Evolutionary conservation across 2,113 vertebrate species (phyloP), one percentile per base, ranked within the genome.

Genomic region (Tragelaphus strepsiceros): DNA sequence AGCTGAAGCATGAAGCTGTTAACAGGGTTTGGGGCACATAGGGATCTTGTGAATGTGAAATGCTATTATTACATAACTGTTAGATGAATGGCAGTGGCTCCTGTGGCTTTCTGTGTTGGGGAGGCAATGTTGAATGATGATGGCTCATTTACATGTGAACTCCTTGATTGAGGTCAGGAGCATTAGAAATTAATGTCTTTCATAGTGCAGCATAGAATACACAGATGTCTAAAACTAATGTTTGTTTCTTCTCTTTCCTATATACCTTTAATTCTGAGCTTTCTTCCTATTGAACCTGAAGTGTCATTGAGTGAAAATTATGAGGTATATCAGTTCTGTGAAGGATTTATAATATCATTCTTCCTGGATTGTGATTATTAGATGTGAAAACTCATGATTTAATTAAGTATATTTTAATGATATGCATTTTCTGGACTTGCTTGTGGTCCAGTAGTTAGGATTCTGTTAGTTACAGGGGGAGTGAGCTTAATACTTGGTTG

Each of bases 311-410:
- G 16, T 86, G 61, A 93, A 96, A 87, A 83, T 62, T 67, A 84
- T 32, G 56, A 51, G 17, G 1, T 51, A 32, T 1, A 58, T 21
- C 9, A 86, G 4, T 86, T 94, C 49, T 53, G 9, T 83, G 53
- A 92, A n/a, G 32, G 3, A 84, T 61, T 89, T 97, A 46, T 78
- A 6, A 54, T 80, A 74, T 77, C 9, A 19, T 62, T 96, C 89
- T 89, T 96, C 62, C 39, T 96, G 39, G 80, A 78, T 94, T 90
- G 19, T 96, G 78, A 92, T 84, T 90, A 91, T 54, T 91, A 35
- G 30, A 22, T 90, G 9, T 84, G 16, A 95, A 97, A 96, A 96
- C 87, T 81, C 22, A 43, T 77, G 32, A 59, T 92, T 87, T 94
- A 64, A 56, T 88, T 28, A 77, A 43, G 2, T 43, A 11, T 89